Evolutionary conservation across 2,888 invertebrate genomes (phyloP).

Genomic region (Caenorhabditis auriculariae): DNA sequence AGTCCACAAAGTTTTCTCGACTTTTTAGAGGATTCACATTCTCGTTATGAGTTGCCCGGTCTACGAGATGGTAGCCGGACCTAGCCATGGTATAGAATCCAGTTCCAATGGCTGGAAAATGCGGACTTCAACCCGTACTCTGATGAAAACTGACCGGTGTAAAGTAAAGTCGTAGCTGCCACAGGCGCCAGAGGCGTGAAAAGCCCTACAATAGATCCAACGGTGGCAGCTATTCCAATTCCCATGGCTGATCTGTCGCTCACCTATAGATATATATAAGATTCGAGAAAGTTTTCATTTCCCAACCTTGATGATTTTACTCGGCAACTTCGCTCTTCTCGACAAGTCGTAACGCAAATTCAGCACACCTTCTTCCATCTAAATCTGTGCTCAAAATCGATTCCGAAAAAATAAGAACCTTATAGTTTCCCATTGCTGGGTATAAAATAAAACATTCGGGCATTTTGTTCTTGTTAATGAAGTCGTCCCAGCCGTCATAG

Average conservation of each 20-base stretch:
- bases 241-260: slow-evolving; percentile 28
- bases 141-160: slow-evolving; percentile 10
- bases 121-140: not conserved
- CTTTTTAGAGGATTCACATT: slow-evolving; percentile 28
- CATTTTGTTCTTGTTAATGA: slow-evolving; percentile 24
- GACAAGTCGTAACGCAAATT: slow-evolving; percentile 27
- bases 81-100: slow-evolving; percentile 29
- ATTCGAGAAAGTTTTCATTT: not conserved
- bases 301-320: slow-evolving; percentile 23
- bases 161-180: slow-evolving; percentile 22
- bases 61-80: slow-evolving; percentile 30
- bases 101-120: slow-evolving; percentile 21
- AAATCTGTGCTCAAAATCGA: not conserved
- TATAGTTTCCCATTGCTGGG: slow-evolving; percentile 21
- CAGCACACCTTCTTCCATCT: slow-evolving; percentile 19
- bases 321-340: slow-evolving; percentile 20
- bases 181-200: slow-evolving; percentile 31
- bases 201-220: slow-evolving; percentile 27
- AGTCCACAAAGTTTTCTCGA: slow-evolving; percentile 33
- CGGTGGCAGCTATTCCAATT: slow-evolving; percentile 28
- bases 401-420: slow-evolving; percentile 5
- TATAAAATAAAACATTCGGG: slow-evolving; percentile 28
- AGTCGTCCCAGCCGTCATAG: slow-evolving; percentile 35
- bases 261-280: slow-evolving; percentile 2
- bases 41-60: slow-evolving; percentile 27